phyloP scores from a whole-genome alignment of 2,888 invertebrate genomes.

The Drosophila paramelanica region DNA sequence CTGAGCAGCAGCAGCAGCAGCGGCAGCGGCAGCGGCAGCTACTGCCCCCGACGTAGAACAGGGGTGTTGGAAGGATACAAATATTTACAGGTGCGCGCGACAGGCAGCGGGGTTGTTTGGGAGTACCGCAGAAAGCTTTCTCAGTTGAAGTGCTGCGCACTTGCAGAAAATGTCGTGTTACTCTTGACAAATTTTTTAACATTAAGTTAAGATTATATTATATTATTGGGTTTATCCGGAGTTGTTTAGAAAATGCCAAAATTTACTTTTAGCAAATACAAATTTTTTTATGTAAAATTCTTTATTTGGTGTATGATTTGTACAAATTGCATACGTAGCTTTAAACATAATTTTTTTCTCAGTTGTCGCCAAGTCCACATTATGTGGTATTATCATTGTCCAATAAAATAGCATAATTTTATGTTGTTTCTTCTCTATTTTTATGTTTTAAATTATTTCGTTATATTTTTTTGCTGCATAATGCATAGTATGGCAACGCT shows the following conservation, averaged over 20 bases:
- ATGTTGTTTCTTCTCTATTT: neutral
- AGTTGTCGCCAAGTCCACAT: too few species aligned
- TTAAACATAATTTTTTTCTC: too few species aligned
- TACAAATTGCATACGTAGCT: too few species aligned
- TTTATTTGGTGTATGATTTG: too few species aligned
- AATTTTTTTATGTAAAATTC: too few species aligned
- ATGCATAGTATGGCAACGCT: constrained; percentile 37
- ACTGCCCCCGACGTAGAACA: constrained; percentile 20
- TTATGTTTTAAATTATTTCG: too few species aligned
- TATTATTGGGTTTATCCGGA: neutral
- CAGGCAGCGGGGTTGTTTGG: constrained; percentile 19
- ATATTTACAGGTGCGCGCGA: constrained; percentile 70
- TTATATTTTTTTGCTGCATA: neutral
- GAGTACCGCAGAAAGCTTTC: constrained; percentile 39
- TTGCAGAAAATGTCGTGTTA: neutral
- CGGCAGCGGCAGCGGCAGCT: constrained; percentile 8
- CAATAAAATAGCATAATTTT: neutral
- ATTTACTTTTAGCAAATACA: too few species aligned
- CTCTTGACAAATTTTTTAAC: neutral
- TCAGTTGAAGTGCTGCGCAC: constrained; percentile 9
- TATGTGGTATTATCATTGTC: too few species aligned
- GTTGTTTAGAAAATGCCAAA: neutral
- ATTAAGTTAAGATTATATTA: neutral
- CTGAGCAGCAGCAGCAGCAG: constrained; percentile 35
- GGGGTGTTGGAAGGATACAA: constrained; percentile 55